Evolutionary conservation across 2,113 vertebrate genomes (phyloP).

Genomic region (Taxidea taxus): DNA sequence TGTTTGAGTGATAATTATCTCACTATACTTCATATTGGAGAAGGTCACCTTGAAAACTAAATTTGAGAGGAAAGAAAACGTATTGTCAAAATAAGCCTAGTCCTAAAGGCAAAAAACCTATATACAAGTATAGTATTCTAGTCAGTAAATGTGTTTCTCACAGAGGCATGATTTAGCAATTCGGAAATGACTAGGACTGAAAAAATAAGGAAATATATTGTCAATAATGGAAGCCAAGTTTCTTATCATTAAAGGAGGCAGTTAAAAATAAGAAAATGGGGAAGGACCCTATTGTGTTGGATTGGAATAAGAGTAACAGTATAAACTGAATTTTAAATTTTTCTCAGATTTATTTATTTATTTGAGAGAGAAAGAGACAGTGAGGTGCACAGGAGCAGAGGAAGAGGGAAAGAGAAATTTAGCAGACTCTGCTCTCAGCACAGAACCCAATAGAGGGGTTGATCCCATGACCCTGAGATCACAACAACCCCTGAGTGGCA

Average conservation of each 20-base stretch:
- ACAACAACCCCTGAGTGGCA: background rate
- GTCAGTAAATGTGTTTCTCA: slow-evolving; percentile 10
- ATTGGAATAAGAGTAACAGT: background rate
- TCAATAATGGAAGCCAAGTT: background rate
- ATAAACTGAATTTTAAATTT: background rate
- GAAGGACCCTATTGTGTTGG: background rate
- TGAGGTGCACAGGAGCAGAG: background rate
- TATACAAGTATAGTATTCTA: background rate
- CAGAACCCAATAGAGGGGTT: background rate
- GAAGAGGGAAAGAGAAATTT: background rate
- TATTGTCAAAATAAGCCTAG: slow-evolving; percentile 30
- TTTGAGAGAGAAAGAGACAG: background rate
- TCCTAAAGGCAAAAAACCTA: background rate
- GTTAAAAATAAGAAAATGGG: background rate
- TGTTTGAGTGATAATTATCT: slow-evolving; percentile 51
- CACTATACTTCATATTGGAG: background rate
- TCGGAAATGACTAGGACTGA: background rate
- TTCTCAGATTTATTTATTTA: background rate
- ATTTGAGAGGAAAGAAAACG: slow-evolving; percentile 33
- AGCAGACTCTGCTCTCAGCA: background rate
- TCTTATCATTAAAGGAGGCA: background rate
- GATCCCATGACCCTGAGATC: background rate
- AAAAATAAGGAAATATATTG: slow-evolving; percentile 9
- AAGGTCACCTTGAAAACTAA: slow-evolving; percentile 61
- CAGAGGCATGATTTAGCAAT: background rate